Conservation (phyloP, 2,888 invertebrate genomes). For the Euclidia mi region DNA sequence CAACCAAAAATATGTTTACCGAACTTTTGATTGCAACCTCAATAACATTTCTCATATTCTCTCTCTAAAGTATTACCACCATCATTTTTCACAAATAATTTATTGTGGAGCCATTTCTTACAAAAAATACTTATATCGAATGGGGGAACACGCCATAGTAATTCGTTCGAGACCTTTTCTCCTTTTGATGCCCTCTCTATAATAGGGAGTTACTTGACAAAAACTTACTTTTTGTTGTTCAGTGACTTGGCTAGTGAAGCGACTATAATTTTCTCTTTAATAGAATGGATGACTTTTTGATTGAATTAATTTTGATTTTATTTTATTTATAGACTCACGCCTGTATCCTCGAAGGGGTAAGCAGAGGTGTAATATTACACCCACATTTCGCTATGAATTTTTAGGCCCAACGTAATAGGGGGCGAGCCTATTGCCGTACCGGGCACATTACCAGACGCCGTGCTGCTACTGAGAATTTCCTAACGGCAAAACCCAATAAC, state of each 20-base stretch:
- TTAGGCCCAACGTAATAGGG: too few species aligned
- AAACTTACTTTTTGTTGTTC: slow-evolving; percentile 33
- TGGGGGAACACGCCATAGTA: slow-evolving; percentile 12
- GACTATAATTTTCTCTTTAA: background rate
- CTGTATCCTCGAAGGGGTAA: too few species aligned
- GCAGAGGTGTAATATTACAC: too few species aligned
- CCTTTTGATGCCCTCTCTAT: slow-evolving; percentile 30
- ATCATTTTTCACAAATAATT: slow-evolving; percentile 45
- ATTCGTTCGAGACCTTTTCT: slow-evolving; percentile 35
- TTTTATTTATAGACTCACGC: too few species aligned
- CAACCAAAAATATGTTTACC: slow-evolving; percentile 6
- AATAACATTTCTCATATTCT: slow-evolving; percentile 14
- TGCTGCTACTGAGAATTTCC: too few species aligned
- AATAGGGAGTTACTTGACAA: slow-evolving; percentile 36
- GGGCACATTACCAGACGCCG: too few species aligned
- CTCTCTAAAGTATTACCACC: slow-evolving; percentile 8
- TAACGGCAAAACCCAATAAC: too few species aligned
- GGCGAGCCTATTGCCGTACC: too few species aligned
- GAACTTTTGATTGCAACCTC: slow-evolving; percentile 21
- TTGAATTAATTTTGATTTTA: too few species aligned
- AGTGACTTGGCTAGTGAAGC: slow-evolving; percentile 9
- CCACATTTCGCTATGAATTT: too few species aligned
- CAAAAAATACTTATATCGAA: slow-evolving; percentile 23
- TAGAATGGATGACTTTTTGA: background rate
- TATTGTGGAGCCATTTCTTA: slow-evolving; percentile 34